These are phyloP conservation scores for Brachionus plicatilis DNA, from an alignment of 1,140 invertebrate genomes.

Conservation along the genomic window DNA sequence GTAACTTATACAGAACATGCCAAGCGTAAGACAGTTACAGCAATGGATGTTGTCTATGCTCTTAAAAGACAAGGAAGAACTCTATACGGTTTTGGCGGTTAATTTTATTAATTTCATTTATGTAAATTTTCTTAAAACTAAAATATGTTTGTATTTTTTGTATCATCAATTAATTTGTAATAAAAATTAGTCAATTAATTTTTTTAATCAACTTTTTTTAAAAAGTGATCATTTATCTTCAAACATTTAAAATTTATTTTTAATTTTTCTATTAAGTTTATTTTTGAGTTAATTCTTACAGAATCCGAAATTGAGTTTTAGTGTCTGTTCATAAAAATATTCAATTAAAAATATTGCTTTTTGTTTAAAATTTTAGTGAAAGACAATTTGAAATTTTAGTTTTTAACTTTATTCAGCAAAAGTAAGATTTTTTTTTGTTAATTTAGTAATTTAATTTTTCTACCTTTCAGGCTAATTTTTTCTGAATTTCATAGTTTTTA, in stretches of 20 bases:
- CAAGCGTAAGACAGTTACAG: slow-evolving; percentile 74
- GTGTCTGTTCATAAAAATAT: too few relatives aligned
- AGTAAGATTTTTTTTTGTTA: not conserved
- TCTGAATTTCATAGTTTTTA: not conserved
- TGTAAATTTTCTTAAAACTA: not conserved
- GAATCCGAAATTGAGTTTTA: too few relatives aligned
- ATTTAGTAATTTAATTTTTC: not conserved
- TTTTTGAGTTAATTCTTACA: too few relatives aligned
- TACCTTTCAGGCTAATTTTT: not conserved
- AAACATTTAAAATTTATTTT: too few relatives aligned
- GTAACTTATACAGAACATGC: slow-evolving; percentile 75
- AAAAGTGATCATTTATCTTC: too few relatives aligned
- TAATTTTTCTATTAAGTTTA: too few relatives aligned
- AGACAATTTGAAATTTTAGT: not conserved
- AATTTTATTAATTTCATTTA: not conserved
- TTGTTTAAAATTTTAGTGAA: too few relatives aligned
- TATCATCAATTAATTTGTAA: not conserved
- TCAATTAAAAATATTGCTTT: too few relatives aligned
- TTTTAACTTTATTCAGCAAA: not conserved
- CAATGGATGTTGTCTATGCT: slow-evolving; percentile 80
- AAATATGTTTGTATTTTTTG: not conserved
- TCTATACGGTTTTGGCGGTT: slow-evolving; percentile 59
- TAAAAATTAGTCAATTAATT: not conserved
- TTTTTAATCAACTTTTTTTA: too few relatives aligned
- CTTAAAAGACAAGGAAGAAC: slow-evolving; percentile 72